Evolutionary conservation across 2,888 invertebrate species (phyloP), one percentile per base, ranked within the genome.

Genomic region (Pterostichus niger): DNA sequence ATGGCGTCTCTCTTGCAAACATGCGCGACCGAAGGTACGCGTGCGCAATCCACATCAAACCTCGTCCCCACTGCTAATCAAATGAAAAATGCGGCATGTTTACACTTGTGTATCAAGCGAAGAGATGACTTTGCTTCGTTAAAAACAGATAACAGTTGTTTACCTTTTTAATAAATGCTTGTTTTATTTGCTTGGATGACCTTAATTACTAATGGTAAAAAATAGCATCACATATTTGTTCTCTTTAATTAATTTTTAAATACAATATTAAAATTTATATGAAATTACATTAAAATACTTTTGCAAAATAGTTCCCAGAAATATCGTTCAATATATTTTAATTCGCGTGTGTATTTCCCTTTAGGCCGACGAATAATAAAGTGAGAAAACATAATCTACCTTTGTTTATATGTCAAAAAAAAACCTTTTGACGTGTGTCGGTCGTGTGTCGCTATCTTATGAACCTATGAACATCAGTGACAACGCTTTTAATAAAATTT

Each of bases 1-100:
- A 83, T 83, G 83, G 83, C 83, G 83, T 83, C 83, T 75, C 82
- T 82, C 82, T 82, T 82, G 82, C 82, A 82, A 82, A 82, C 82
- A 82, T 82, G 82, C 82, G 82, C 82, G 82, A 82, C 13, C 82
- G 9, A 17, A 17, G 59, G 15, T 82, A 61, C 82, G 82, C 82
- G 59, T 73, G 82, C 82, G 82, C 46, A 75, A 17, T 75, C 35
- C 13, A 13, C 61, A 31, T 71, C 24, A 56, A 31, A 59, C 75
- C 33, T 35, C 82, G 75, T 82, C 40, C 40, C 49, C 73, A 82
- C 61, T 40, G 17, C 13, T 13, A 46, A 31, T 13, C 10, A 52
- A 24, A 44, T 15, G 54, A 52, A 24, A 44, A n/a, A 49, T 80
- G 17, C 10, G 81, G 24, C 24, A 15, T 68, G 73, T 81, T 81